Evolutionary conservation across 2,113 vertebrate species (phyloP).

Genomic region (Nycticebus coucang): DNA sequence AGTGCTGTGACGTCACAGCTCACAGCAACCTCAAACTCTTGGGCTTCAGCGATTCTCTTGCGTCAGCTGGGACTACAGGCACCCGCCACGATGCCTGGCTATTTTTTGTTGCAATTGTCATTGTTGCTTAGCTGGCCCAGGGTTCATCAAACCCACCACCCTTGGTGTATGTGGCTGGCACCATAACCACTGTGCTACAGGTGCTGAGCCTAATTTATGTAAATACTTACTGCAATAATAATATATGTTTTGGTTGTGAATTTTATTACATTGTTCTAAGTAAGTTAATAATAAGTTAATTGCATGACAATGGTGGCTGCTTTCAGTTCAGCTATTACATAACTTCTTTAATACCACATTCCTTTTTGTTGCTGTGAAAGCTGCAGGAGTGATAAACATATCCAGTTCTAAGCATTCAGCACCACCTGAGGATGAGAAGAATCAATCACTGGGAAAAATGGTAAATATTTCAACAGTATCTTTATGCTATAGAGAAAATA

Average conservation of each 20-base stretch:
- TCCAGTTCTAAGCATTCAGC: background rate
- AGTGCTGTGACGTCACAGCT: too few species aligned
- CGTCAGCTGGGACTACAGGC: too few species aligned
- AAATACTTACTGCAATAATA: background rate
- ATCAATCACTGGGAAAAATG: background rate
- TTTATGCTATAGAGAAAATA: background rate
- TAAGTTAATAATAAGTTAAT: background rate
- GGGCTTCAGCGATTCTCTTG: too few species aligned
- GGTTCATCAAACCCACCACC: too few species aligned
- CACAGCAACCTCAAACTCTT: too few species aligned
- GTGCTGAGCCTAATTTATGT: background rate
- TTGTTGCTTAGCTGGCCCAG: too few species aligned
- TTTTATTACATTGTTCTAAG: background rate
- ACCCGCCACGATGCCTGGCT: too few species aligned
- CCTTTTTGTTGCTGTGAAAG: constrained; percentile 62
- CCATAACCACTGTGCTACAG: too few species aligned
- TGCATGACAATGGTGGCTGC: background rate
- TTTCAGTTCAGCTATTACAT: constrained; percentile 9
- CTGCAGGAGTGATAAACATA: background rate
- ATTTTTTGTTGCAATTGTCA: too few species aligned
- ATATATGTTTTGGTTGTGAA: background rate
- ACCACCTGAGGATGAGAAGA: background rate
- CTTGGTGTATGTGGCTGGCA: too few species aligned
- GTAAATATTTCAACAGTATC: background rate
- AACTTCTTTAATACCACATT: background rate